These are phyloP conservation scores for Cyprinella venusta DNA, from an alignment of 2,797 vertebrate species.

Conservation along the genomic window DNA sequence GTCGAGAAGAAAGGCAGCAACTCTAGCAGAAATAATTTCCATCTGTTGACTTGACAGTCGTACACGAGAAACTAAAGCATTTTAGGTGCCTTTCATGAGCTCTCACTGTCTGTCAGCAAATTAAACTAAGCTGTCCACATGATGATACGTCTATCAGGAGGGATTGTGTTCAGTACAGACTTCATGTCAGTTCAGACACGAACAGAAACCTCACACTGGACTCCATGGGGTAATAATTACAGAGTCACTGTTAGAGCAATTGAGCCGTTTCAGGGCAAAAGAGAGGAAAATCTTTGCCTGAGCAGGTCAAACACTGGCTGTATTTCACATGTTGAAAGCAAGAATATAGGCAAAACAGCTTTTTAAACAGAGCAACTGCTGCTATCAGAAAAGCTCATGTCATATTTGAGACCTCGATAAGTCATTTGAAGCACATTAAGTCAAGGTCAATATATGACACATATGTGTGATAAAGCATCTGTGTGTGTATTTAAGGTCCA, in stretches of 20 bases:
- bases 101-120: background rate
- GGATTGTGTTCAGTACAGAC: slow-evolving; percentile 1
- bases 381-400: background rate
- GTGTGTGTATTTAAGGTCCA: background rate
- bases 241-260: background rate
- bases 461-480: background rate
- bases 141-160: background rate
- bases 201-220: background rate
- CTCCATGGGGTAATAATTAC: background rate
- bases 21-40: background rate
- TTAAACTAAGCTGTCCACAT: background rate
- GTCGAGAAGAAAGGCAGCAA: background rate
- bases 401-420: background rate
- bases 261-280: slow-evolving; percentile 5
- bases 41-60: background rate
- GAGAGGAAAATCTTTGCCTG: background rate
- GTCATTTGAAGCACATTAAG: background rate
- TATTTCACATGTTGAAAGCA: background rate
- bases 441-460: background rate
- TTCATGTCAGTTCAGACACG: background rate
- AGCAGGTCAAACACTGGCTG: background rate
- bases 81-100: background rate
- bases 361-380: background rate
- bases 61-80: background rate
- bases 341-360: background rate